Evolutionary conservation across 2,888 invertebrate genomes (phyloP), one percentile per base, ranked within the genome.

Genomic region (Rhabditoides inermis): DNA sequence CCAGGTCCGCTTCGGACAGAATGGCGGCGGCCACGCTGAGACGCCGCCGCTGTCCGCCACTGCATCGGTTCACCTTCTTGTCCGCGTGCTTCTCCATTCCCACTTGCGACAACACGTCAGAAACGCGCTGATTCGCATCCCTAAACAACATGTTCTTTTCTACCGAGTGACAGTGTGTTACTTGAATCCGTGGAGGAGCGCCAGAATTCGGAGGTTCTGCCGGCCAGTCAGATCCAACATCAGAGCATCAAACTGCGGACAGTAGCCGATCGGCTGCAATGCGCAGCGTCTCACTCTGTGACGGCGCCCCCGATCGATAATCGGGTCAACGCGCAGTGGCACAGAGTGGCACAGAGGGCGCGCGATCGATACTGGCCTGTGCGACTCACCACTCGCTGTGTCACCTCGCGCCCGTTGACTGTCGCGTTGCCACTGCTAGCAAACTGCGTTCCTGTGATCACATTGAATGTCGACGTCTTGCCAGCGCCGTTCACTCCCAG

Each of bases 21-120:
- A 88, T 82, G 1, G 88, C 86, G 61, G 88, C 81, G 35, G 87
- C 88, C 10, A 86, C 83, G 63, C 86, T 86, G 40, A 88, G 81
- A 77, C 88, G 88, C 54, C 88, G 78, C 74, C 83, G 84, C 79
- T 87, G 88, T 51, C 88, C 88, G 48, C 88, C 88, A 77, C 67
- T 67, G 39, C 44, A 58, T 36, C 52, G 49, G 37, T 49, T 45
- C 20, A 67, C 53, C 36, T 58, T 37, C 45, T 67, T 71, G 49
- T 63, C 50, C 10, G 56, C 63, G 25, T 66, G 56, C 23, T 58
- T 56, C 22, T 53, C 44, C 60, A 70, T 54, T 20, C 56, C 59
- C 32, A 70, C 64, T 23, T 55, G 50, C 15, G 55, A 35, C 40
- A 71, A 51, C 18, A 69, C 53, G 18, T 49, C 48, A 12, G 47